Percentiles rank a stretch among this genome's conserved stretches.
Evolutionary conservation across 2,888 invertebrate species (phyloP).

Genomic region (Andrena praecox): DNA sequence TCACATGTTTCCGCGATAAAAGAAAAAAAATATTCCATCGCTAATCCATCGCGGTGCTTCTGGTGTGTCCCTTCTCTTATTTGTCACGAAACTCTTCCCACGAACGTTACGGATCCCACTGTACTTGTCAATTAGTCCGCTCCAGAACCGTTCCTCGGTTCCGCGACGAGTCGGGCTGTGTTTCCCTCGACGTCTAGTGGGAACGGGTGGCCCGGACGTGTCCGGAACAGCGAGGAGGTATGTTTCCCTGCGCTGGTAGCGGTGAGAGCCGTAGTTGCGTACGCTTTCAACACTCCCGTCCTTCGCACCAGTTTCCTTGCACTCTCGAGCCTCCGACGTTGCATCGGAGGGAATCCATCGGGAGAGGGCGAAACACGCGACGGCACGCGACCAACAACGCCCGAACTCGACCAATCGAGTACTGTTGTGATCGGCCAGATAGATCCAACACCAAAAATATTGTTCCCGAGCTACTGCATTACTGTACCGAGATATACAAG

Average conservation of each 20-base stretch:
- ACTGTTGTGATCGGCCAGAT: constrained; percentile 53
- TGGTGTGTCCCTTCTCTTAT: constrained; percentile 39
- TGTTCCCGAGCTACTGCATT: constrained; percentile 59
- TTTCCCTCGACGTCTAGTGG: background rate
- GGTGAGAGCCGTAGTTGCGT: constrained; percentile 34
- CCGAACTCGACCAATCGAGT: constrained; percentile 34
- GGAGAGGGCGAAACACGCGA: constrained; percentile 7
- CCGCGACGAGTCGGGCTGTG: background rate
- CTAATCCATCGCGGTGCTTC: constrained; percentile 41
- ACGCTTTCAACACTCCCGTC: constrained; percentile 63
- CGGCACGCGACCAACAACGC: constrained; percentile 21
- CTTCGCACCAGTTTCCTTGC: constrained; percentile 58
- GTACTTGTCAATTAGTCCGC: constrained; percentile 25
- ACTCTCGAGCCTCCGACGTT: constrained; percentile 33
- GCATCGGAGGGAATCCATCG: constrained; percentile 21
- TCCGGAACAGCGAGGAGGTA: constrained; percentile 39
- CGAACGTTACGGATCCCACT: constrained; percentile 32
- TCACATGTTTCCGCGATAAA: constrained; percentile 66
- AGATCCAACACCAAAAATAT: constrained; percentile 60
- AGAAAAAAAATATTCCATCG: constrained; percentile 50
- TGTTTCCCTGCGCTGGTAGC: constrained; percentile 51
- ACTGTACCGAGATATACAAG: constrained; percentile 67
- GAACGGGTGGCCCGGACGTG: background rate
- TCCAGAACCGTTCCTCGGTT: constrained; percentile 22
- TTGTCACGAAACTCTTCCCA: constrained; percentile 35